Conservation (phyloP, 2,888 invertebrate genomes). For the Neria commutata region DNA sequence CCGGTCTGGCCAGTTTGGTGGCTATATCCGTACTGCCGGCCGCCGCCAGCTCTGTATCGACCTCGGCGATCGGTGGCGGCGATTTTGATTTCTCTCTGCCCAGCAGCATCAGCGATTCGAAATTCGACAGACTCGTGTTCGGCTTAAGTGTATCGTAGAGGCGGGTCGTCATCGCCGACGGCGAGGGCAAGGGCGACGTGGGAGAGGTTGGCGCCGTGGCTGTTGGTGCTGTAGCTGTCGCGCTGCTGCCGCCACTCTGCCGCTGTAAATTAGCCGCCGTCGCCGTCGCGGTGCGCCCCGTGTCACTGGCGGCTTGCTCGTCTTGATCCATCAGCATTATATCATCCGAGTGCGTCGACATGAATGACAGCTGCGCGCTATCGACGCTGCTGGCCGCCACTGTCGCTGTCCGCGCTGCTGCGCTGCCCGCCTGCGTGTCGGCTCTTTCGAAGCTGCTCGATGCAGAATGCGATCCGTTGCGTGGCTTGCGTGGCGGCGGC, state of each 20-base stretch:
- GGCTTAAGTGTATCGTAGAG: constrained; percentile 46
- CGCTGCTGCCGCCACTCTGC: constrained; percentile 7
- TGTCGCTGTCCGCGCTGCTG: constrained; percentile 24
- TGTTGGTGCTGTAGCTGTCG: constrained; percentile 6
- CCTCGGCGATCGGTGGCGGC: constrained; percentile 34
- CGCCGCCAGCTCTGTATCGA: constrained; percentile 22
- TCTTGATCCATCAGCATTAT: constrained; percentile 47
- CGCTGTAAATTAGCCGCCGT: constrained; percentile 17
- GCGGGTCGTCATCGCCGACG: constrained; percentile 32
- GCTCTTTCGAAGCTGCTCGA: constrained; percentile 63
- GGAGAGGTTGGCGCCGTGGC: constrained; percentile 15
- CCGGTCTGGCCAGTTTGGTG: constrained; percentile 65
- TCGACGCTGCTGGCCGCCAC: constrained; percentile 27
- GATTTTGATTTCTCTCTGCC: constrained; percentile 52
- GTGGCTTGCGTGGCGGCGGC: constrained; percentile 65
- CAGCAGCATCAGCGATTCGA: constrained; percentile 48
- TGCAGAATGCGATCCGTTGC: constrained; percentile 53
- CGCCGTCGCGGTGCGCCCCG: constrained; percentile 37
- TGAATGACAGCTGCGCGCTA: constrained; percentile 28
- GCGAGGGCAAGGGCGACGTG: constrained; percentile 15
- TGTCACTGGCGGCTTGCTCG: constrained; percentile 41
- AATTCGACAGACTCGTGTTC: constrained; percentile 56
- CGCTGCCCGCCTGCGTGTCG: constrained; percentile 37
- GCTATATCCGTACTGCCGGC: constrained; percentile 51
- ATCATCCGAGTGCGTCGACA: constrained; percentile 38